phyloP scores from a whole-genome alignment of 2,113 vertebrate genomes.

The Myiozetetes cayanensis region DNA sequence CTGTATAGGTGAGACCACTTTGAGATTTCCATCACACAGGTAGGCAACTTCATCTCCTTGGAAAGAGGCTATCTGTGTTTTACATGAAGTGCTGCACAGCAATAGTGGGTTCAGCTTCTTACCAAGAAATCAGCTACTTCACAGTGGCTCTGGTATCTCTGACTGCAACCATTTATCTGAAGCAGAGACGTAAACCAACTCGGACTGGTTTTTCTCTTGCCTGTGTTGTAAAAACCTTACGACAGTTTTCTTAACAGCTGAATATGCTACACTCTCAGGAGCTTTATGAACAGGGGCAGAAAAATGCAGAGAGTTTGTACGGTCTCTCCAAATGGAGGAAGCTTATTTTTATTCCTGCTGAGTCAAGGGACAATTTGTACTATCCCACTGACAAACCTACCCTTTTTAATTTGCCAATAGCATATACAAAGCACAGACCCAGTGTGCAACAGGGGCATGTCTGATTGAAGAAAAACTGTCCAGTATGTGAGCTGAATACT shows the following conservation, averaged over 20 bases:
- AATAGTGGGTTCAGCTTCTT: neutral
- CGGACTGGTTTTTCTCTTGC: neutral
- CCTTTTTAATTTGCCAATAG: neutral
- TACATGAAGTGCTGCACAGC: neutral
- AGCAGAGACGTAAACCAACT: slow-evolving; percentile 6
- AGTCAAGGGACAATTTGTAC: neutral
- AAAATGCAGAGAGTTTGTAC: neutral
- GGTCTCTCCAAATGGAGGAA: neutral
- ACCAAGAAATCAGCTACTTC: neutral
- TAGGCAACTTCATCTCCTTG: neutral
- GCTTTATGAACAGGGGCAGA: neutral
- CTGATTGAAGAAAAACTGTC: neutral
- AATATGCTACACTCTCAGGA: neutral
- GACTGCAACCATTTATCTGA: neutral
- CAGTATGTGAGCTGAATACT: neutral
- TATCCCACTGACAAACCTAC: neutral
- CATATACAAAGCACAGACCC: neutral
- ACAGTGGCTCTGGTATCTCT: neutral
- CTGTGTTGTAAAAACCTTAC: neutral
- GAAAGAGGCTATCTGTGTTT: neutral
- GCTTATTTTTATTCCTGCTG: neutral
- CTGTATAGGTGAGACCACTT: neutral
- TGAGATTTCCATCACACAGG: neutral
- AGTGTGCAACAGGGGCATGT: neutral
- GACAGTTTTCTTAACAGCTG: neutral